A percentile compares a stretch with the other conserved stretches of the same genome.
These are phyloP conservation scores for Pagrus major DNA, from an alignment of 2,113 vertebrate genomes.

Conservation along the genomic window DNA sequence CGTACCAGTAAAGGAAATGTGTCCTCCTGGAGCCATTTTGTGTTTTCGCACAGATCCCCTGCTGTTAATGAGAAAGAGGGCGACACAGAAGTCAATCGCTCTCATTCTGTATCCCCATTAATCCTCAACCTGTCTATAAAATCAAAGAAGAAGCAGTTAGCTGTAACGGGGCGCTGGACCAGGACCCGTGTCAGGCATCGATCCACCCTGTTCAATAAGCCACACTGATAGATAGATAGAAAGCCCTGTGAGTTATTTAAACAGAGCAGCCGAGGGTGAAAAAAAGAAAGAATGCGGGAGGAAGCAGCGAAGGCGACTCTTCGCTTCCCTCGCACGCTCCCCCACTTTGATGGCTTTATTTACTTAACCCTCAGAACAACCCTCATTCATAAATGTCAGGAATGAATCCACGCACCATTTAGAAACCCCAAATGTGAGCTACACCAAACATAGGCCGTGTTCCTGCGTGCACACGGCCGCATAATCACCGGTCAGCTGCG, in stretches of 20 bases:
- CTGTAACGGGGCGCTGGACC: conserved; percentile 67
- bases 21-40: conserved; percentile 27
- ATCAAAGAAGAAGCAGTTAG: conserved; percentile 77
- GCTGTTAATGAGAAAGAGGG: conserved; percentile 50
- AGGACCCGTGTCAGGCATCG: conserved; percentile 68
- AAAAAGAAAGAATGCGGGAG: not conserved
- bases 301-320: conserved; percentile 1
- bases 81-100: conserved; percentile 60
- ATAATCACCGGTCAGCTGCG: conserved; percentile 67
- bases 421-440: conserved; percentile 57
- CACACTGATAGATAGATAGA: conserved; percentile 74
- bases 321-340: conserved; percentile 10
- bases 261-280: conserved; percentile 18
- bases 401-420: conserved; percentile 59
- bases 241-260: conserved; percentile 57
- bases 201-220: conserved; percentile 70
- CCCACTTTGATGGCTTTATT: conserved; percentile 75
- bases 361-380: conserved; percentile 67
- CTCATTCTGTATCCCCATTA: conserved; percentile 71
- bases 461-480: conserved; percentile 44
- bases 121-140: conserved; percentile 75
- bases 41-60: conserved; percentile 27
- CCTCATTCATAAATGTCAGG: conserved; percentile 77
- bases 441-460: conserved; percentile 62
- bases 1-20: no score